These are phyloP conservation scores for Coregonus clupeaformis DNA, from an alignment of 2,113 vertebrate genomes.

Conservation along the genomic window DNA sequence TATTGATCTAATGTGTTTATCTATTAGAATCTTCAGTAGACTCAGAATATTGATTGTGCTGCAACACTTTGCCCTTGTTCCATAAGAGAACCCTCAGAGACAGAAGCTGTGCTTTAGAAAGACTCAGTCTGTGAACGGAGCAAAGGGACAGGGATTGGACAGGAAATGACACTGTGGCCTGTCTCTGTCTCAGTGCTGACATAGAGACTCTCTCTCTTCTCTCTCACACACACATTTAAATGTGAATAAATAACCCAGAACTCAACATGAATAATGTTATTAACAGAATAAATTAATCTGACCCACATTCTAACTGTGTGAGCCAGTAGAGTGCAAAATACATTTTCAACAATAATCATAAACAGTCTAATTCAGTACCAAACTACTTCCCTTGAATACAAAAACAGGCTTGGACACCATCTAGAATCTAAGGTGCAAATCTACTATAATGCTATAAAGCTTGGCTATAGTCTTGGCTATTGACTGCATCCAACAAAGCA, in stretches of 20 bases:
- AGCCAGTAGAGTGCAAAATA: slow-evolving; percentile 11
- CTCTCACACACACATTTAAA: neutral
- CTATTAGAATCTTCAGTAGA: no score
- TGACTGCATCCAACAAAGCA: no score
- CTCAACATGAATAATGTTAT: neutral
- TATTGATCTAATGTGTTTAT: neutral
- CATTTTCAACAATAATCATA: neutral
- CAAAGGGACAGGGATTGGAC: neutral
- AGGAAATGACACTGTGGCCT: neutral
- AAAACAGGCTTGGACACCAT: slow-evolving; percentile 3
- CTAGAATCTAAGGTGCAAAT: slow-evolving; percentile 24
- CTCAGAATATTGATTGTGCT: neutral
- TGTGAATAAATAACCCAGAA: neutral
- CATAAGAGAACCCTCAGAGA: neutral
- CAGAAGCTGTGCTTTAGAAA: no score
- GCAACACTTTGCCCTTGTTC: neutral
- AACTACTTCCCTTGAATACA: neutral
- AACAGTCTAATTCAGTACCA: neutral
- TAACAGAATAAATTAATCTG: neutral
- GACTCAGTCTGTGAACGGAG: neutral
- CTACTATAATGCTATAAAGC: slow-evolving; percentile 21
- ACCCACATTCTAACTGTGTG: neutral
- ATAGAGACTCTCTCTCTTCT: neutral
- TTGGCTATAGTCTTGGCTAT: neutral
- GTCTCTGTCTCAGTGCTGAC: neutral